Percentiles rank a stretch among this genome's conserved stretches.
Evolutionary conservation across 2,888 invertebrate genomes (phyloP).

Genomic region (Archaeoteleia sp.): DNA sequence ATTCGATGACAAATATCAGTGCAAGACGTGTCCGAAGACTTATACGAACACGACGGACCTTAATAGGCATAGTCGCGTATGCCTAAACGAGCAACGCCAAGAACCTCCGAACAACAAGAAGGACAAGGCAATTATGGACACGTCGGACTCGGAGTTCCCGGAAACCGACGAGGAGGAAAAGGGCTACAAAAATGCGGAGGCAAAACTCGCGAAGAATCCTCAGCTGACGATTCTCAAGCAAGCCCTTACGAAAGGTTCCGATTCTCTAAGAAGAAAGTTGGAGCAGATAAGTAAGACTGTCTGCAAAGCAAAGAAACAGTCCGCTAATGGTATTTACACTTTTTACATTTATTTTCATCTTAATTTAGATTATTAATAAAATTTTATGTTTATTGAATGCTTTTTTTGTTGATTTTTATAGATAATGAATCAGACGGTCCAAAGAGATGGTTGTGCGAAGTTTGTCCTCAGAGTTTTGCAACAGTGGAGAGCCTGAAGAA

Average conservation of each 20-base stretch:
- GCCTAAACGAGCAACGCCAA: conserved; percentile 59
- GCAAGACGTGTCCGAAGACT: conserved; percentile 70
- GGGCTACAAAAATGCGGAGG: conserved; percentile 73
- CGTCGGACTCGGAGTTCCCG: conserved; percentile 67
- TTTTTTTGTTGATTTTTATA: conserved; percentile 30
- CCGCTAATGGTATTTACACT: too few species aligned
- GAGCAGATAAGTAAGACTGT: conserved; percentile 65
- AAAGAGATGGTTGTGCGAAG: conserved; percentile 70
- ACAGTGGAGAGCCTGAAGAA: conserved; percentile 66
- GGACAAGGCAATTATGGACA: conserved; percentile 70
- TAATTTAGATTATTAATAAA: too few species aligned
- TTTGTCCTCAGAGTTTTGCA: conserved; percentile 66
- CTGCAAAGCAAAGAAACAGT: conserved; percentile 68
- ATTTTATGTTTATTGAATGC: too few species aligned
- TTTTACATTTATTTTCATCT: neutral
- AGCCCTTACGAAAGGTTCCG: conserved; percentile 68
- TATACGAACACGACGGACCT: conserved; percentile 69
- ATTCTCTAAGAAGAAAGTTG: conserved; percentile 66
- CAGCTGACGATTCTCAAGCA: conserved; percentile 72
- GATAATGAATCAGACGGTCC: conserved; percentile 59
- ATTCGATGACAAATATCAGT: conserved; percentile 63
- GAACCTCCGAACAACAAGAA: conserved; percentile 68
- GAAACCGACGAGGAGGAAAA: conserved; percentile 70
- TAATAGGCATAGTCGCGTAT: conserved; percentile 68
- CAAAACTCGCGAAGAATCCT: conserved; percentile 74